Base-by-base conservation (phyloP, 2,113 vertebrate species). In the Heterotis niloticus region DNA sequence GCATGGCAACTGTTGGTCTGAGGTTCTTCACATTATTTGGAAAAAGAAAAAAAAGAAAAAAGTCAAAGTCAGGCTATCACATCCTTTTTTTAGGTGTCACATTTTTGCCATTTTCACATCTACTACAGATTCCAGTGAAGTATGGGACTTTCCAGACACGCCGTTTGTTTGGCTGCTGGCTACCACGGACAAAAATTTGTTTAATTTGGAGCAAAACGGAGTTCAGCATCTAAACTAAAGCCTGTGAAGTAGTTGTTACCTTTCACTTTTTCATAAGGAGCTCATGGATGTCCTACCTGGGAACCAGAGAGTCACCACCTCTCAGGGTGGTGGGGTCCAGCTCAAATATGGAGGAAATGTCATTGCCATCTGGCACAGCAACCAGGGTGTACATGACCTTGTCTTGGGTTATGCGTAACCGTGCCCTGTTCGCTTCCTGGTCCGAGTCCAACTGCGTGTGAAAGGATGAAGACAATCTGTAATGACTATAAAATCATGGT, bases 291-390 rank as follows among this genome's bases (percentile, higher is more conserved):
- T 67, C 82, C 20, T 94, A 98, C 98, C 98, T 97, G 78, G 98
- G 98, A 2, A 99, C 98, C 1, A 97, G 94, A 1, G 96, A 98
- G 87, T 99, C 98, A n/a, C 96, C 98, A 10, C 98, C 96, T 78
- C 97, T 92, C 78, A 99, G 86, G 0, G 97, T 99, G 69, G 98
- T 99, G 0, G 98, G 97, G 82, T 99, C 98, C 4, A 99, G 89
- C 84, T 99, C 98, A 84, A 99, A 99, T 81, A 99, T 99, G 80
- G 98, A 99, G 17, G 98, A 99, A 85, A 99, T 99, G 80, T 99
- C 97, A 0, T 96, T 99, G 75, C 98, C 98, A 82, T 99, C 96
- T 0, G 98, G 98, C 65, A 99, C 97, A 0, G 97, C 98, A 64
- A 99, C 97, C 73, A 99, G 89, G 0, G 96, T 97, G 79, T 98